Conservation (phyloP, 2,113 vertebrate genomes). For the Periophthalmus modestus region DNA sequence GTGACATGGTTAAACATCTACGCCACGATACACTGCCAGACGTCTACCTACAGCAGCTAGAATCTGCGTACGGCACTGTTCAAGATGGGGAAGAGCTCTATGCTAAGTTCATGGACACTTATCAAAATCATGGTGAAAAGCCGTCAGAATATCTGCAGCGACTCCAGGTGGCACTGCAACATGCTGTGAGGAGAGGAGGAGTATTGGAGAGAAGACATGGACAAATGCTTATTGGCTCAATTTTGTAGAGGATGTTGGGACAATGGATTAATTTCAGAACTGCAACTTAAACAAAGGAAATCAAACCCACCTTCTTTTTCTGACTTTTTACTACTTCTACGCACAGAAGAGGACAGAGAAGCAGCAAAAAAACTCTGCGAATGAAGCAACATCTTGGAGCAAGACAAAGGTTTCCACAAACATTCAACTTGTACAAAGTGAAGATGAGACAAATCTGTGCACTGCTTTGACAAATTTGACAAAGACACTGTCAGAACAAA, state of each 20-base stretch:
- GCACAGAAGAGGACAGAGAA: no score
- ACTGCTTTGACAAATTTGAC: not conserved
- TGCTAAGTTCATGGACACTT: not conserved
- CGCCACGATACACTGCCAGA: not conserved
- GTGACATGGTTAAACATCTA: not conserved
- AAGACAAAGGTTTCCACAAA: not conserved
- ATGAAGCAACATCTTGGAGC: not conserved
- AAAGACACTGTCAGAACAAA: not conserved
- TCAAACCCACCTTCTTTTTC: no score
- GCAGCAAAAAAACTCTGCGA: no score
- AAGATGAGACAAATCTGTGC: not conserved
- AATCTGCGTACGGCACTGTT: not conserved
- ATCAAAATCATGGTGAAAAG: not conserved
- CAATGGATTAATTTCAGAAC: no score
- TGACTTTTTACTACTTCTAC: no score
- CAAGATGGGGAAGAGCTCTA: no score
- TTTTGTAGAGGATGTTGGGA: no score
- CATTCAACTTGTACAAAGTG: not conserved
- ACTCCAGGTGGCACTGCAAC: not conserved
- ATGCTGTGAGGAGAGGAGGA: not conserved
- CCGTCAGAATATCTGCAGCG: not conserved
- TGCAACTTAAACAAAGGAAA: no score
- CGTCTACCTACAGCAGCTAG: not conserved
- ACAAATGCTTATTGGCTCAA: not conserved
- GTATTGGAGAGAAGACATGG: not conserved